Evolutionary conservation across 2,888 invertebrate genomes (phyloP).

Genomic region (Sclerodermus sp.): DNA sequence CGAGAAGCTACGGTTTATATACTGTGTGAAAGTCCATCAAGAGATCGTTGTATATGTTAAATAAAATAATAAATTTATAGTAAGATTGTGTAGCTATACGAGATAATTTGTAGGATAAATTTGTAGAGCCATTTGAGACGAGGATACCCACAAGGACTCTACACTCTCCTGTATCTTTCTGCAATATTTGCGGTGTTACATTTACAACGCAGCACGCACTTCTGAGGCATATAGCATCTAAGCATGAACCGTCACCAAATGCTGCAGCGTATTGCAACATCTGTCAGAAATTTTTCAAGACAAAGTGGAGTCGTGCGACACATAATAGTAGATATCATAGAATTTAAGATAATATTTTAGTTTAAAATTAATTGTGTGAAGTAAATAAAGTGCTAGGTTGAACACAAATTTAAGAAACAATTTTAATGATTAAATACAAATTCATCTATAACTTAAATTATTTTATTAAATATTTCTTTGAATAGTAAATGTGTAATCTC

Average conservation of each 20-base stretch:
- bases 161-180: conserved; percentile 31
- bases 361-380: background rate
- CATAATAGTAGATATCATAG: conserved; percentile 48
- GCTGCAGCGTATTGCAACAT: conserved; percentile 40
- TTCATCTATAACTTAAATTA: conserved; percentile 29
- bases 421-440: conserved; percentile 18
- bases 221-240: conserved; percentile 42
- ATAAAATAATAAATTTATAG: too few species aligned
- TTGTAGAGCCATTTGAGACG: conserved; percentile 30
- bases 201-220: conserved; percentile 45
- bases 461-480: conserved; percentile 42
- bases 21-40: too few species aligned
- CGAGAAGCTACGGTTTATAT: too few species aligned
- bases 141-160: conserved; percentile 19
- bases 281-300: conserved; percentile 46
- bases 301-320: conserved; percentile 48
- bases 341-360: conserved; percentile 17
- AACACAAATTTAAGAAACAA: conserved; percentile 11
- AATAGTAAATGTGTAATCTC: conserved; percentile 31
- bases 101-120: conserved; percentile 33
- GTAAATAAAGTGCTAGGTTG: background rate
- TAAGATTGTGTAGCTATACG: conserved; percentile 1
- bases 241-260: conserved; percentile 39
- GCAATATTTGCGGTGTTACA: conserved; percentile 36
- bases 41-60: too few species aligned